Evolutionary conservation across 2,797 vertebrate species (phyloP), one percentile per base, ranked within the genome.

Genomic region (Danio aesculapii): DNA sequence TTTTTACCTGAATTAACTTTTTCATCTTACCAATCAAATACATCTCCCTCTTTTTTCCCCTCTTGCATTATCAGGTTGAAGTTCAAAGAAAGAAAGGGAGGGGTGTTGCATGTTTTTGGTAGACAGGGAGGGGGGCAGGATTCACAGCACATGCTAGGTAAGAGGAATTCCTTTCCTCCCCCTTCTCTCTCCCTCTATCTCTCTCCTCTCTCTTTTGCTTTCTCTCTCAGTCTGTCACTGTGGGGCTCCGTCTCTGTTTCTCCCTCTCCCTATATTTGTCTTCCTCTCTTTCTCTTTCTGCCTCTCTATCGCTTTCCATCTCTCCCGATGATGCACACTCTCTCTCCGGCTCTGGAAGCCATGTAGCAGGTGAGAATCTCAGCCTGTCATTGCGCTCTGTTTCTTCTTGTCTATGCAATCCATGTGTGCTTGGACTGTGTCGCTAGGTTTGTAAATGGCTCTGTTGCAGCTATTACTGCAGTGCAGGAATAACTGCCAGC

Each of bases 271-370:
- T 62, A 13, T 57, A 14, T 63, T 17, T 64, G 52, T 64, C 87
- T 92, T 86, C 91, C 90, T 90, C 84, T 88, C 87, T 43, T 47
- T 47, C 75, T 57, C 41, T 70, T 49, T 77, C 67, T 61, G 10
- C 55, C 47, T 57, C 76, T 69, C 41, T 63, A 41, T 70, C 19
- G 13, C 52, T 58, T 86, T 90, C 87, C 91, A 91, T 90, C 86
- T 88, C 87, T 61, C 92, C 58, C 53, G 70, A 93, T 87, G 64
- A 88, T 77, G 71, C 64, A 67, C 58, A 53, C 57, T 30, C 67
- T 71, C 58, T 75, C 12, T 19, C 63, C 55, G 67, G 87, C 82
- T 84, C 79, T 67, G 73, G 73, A 75, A 75, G 50, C 61, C 78
- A 80, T 75, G 58, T 78, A 78, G 69, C 78, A 82, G 83, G 83